A percentile compares a stretch with the other conserved stretches of the same genome.
These are phyloP conservation scores for Dermolepida albohirtum DNA, from an alignment of 2,888 invertebrate species.

Conservation along the genomic window DNA sequence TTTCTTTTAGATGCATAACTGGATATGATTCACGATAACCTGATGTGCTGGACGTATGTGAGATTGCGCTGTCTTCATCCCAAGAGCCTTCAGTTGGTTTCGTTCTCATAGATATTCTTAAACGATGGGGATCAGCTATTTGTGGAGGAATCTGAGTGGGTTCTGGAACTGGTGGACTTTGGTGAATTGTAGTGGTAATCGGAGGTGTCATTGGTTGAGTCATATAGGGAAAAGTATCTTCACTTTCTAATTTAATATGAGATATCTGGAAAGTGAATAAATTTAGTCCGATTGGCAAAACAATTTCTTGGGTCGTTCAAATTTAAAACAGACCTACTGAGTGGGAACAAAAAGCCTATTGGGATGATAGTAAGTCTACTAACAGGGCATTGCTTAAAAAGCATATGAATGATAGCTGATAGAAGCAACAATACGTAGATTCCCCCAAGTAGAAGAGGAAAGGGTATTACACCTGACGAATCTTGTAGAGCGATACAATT, in stretches of 20 bases:
- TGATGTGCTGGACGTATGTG: constrained; percentile 88
- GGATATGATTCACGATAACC: constrained; percentile 80
- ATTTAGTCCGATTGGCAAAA: no score
- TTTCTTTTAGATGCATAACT: constrained; percentile 62
- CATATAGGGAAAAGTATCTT: constrained; percentile 50
- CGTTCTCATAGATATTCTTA: constrained; percentile 60
- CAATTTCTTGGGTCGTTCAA: no score
- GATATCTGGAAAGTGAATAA: constrained; percentile 60
- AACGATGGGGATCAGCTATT: constrained; percentile 58
- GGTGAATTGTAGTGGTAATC: constrained; percentile 46
- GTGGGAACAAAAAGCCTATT: no score
- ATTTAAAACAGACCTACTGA: no score
- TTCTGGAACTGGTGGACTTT: constrained; percentile 50
- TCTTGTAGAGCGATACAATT: no score
- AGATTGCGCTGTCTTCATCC: constrained; percentile 80
- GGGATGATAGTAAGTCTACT: no score
- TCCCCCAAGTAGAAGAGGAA: no score
- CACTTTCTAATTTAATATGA: constrained; percentile 66
- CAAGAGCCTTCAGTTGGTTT: constrained; percentile 77
- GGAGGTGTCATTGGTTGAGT: constrained; percentile 44
- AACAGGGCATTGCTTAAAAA: no score
- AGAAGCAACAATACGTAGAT: no score
- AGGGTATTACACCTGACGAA: no score
- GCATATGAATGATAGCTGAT: no score
- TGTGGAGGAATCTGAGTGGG: constrained; percentile 52